Conservation (phyloP, 30 jellyfish, hydroid and myxozoan species). For the Hydractinia symbiolongicarpus region DNA sequence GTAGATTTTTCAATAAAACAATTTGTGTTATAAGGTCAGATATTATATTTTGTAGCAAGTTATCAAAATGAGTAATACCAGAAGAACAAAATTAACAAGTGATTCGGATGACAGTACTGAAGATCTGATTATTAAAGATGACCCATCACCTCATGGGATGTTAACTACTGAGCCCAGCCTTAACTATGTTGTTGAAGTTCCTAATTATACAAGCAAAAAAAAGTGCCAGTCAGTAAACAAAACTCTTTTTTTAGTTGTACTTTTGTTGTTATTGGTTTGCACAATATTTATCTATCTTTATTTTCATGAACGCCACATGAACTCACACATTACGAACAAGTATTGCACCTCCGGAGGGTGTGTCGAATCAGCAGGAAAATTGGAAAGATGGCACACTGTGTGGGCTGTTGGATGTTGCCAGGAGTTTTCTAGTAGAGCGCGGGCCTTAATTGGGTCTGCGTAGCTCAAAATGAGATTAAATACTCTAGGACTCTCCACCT, state of each 20-base stretch:
- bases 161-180: slow-evolving; percentile 11
- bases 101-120: slow-evolving; percentile 60
- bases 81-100: neutral
- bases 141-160: slow-evolving; percentile 4
- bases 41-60: too few species aligned
- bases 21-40: too few species aligned
- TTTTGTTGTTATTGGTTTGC: slow-evolving; percentile 2
- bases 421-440: too few species aligned
- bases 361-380: slow-evolving; percentile 72
- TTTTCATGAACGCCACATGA: neutral
- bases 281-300: slow-evolving; percentile 5
- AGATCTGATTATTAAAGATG: slow-evolving; percentile 39
- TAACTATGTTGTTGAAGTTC: slow-evolving; percentile 28
- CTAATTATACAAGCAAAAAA: neutral
- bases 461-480: too few species aligned
- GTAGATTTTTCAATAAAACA: too few species aligned
- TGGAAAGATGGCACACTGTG: too few species aligned
- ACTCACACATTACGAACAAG: neutral
- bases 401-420: too few species aligned
- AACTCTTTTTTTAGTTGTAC: neutral
- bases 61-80: too few species aligned
- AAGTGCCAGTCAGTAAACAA: neutral
- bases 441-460: too few species aligned
- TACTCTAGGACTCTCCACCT: too few species aligned
- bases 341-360: slow-evolving; percentile 65